phyloP scores from a whole-genome alignment of 2,797 vertebrate species.

The Hippopotamyrus pictus region DNA sequence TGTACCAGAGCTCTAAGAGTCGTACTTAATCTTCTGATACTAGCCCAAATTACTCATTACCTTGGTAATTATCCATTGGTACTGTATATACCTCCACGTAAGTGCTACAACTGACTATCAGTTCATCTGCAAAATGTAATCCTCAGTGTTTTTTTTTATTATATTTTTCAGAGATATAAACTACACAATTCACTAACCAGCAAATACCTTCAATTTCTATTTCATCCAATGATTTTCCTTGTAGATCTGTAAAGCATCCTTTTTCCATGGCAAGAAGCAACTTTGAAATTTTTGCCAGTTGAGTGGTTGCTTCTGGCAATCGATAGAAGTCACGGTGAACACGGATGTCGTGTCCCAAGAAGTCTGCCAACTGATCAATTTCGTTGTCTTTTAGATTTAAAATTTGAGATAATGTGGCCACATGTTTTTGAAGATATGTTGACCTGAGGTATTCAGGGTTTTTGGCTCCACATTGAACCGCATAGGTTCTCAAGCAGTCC shows the following conservation, averaged over 20 bases:
- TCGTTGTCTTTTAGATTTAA: neutral
- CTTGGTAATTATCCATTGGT: no score
- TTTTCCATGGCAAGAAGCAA: neutral
- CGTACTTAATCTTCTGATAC: no score
- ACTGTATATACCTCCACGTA: no score
- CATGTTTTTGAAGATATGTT: neutral
- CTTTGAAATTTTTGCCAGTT: slow-evolving; percentile 18
- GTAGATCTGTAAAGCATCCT: neutral
- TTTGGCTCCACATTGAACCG: neutral
- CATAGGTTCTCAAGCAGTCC: neutral
- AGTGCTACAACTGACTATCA: no score
- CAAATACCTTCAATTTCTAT: neutral
- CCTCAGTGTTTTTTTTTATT: neutral
- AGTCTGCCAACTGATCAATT: neutral
- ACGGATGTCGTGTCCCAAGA: slow-evolving; percentile 19
- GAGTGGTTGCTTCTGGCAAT: slow-evolving; percentile 27
- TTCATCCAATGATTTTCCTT: neutral
- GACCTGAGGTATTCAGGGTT: neutral
- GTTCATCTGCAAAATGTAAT: neutral
- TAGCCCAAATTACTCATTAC: no score
- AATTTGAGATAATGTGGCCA: neutral
- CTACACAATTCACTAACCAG: neutral
- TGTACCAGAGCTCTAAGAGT: no score
- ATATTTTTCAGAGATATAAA: neutral
- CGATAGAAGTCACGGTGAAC: slow-evolving; percentile 32